Percentiles rank a stretch among this genome's conserved stretches.
Conservation (phyloP, 2,113 vertebrate species). For the Oostethus manadensis region DNA sequence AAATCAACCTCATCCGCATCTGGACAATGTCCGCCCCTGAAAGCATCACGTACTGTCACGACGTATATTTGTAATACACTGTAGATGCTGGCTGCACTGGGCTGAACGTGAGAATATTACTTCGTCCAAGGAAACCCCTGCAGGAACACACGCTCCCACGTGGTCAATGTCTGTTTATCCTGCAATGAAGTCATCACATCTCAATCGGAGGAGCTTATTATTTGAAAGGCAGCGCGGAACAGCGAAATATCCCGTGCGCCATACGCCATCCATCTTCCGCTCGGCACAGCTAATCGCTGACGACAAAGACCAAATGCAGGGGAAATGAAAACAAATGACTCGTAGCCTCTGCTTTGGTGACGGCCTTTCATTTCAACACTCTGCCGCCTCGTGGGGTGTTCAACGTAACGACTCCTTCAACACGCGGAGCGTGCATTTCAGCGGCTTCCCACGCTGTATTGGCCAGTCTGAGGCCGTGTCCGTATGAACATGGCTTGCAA, state of each 20-base stretch:
- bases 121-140: slow-evolving; percentile 1
- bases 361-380: slow-evolving; percentile 4
- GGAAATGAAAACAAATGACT: slow-evolving; percentile 15
- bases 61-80: background rate
- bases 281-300: background rate
- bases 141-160: background rate
- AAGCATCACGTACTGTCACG: background rate
- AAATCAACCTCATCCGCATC: slow-evolving; percentile 55
- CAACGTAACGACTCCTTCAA: background rate
- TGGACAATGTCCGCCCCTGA: slow-evolving; percentile 42
- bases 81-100: background rate
- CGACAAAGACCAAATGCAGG: slow-evolving; percentile 12
- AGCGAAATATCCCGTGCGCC: background rate
- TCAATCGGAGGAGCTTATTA: slow-evolving; percentile 1
- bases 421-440: background rate
- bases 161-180: slow-evolving; percentile 10
- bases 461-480: background rate
- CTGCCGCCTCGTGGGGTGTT: slow-evolving; percentile 5
- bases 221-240: slow-evolving; percentile 14
- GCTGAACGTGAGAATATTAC: slow-evolving; percentile 3
- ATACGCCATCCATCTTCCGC: slow-evolving; percentile 1
- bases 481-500: no score
- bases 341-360: slow-evolving; percentile 1
- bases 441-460: background rate
- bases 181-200: slow-evolving; percentile 14